These are phyloP conservation scores for Drosophila lacicola DNA, from an alignment of 2,888 invertebrate species.

Conservation along the genomic window DNA sequence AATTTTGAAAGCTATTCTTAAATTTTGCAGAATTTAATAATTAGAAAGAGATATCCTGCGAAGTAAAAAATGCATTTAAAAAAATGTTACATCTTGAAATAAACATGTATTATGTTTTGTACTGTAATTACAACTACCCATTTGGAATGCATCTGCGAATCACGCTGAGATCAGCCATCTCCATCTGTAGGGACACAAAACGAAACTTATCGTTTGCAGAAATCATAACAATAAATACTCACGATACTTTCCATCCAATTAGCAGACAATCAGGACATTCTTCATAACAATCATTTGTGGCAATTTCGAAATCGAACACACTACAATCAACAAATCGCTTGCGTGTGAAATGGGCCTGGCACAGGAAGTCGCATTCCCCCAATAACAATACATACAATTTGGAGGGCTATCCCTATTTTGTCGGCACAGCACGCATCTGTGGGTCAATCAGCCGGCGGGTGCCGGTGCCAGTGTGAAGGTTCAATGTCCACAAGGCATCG, in stretches of 20 bases:
- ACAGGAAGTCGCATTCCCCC: conserved; percentile 32
- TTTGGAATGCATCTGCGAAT: background rate
- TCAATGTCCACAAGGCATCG: conserved; percentile 37
- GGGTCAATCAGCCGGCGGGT: conserved; percentile 50
- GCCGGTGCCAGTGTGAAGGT: conserved; percentile 28
- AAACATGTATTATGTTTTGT: background rate
- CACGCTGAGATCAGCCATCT: conserved; percentile 11
- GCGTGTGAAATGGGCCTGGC: background rate
- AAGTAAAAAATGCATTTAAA: too few species aligned
- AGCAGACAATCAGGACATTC: conserved; percentile 60
- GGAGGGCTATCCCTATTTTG: conserved; percentile 29
- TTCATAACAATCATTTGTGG: conserved; percentile 49
- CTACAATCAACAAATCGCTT: conserved; percentile 37
- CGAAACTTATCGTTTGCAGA: conserved; percentile 19
- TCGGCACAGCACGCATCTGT: conserved; percentile 20
- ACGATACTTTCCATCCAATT: conserved; percentile 56
- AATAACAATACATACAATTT: conserved; percentile 69
- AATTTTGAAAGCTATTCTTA: too few species aligned
- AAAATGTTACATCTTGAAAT: too few species aligned
- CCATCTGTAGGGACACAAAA: conserved; percentile 3
- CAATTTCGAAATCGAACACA: conserved; percentile 44
- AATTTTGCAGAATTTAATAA: too few species aligned
- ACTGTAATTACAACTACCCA: background rate
- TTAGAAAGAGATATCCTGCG: too few species aligned
- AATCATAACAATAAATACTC: conserved; percentile 54